A percentile compares a stretch with the other conserved stretches of the same genome.
phyloP scores from a whole-genome alignment of 2,113 vertebrate species.

The Oryzias melastigma region DNA sequence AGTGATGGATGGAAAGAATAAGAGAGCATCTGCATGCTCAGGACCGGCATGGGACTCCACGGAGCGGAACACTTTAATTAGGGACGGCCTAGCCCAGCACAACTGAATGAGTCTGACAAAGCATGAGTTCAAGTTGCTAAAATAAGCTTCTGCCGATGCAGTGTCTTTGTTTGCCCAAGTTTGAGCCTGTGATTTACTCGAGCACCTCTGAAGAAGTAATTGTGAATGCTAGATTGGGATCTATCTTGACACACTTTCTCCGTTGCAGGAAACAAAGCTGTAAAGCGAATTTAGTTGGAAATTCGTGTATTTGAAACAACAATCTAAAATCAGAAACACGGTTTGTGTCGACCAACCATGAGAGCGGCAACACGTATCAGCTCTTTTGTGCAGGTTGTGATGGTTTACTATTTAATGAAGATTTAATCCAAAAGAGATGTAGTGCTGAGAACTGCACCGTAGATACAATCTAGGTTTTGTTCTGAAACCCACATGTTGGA shows the following conservation, averaged over 20 bases:
- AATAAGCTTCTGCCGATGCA: constrained; percentile 59
- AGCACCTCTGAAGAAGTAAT: constrained; percentile 33
- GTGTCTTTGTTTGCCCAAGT: constrained; percentile 46
- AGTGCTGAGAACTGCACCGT: constrained; percentile 1
- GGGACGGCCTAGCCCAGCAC: constrained; percentile 61
- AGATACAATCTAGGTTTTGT: constrained; percentile 5
- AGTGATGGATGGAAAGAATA: constrained; percentile 72
- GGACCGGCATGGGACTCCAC: constrained; percentile 61
- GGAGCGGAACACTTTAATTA: constrained; percentile 80
- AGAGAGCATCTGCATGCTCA: constrained; percentile 69
- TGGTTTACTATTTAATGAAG: too few species aligned
- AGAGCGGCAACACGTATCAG: constrained; percentile 28
- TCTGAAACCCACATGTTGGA: background rate
- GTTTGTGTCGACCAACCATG: constrained; percentile 15
- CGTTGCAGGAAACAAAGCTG: constrained; percentile 39
- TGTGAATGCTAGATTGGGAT: constrained; percentile 28
- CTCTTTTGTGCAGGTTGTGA: too few species aligned
- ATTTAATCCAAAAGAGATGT: background rate
- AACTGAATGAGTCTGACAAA: constrained; percentile 67
- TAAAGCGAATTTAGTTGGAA: constrained; percentile 23
- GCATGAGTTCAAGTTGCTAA: constrained; percentile 55
- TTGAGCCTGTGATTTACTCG: constrained; percentile 42
- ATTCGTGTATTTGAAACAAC: constrained; percentile 30
- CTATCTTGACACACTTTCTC: constrained; percentile 35
- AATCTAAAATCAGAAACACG: constrained; percentile 23